Conservation (phyloP, 2,797 vertebrate species). For the Acomys russatus region DNA sequence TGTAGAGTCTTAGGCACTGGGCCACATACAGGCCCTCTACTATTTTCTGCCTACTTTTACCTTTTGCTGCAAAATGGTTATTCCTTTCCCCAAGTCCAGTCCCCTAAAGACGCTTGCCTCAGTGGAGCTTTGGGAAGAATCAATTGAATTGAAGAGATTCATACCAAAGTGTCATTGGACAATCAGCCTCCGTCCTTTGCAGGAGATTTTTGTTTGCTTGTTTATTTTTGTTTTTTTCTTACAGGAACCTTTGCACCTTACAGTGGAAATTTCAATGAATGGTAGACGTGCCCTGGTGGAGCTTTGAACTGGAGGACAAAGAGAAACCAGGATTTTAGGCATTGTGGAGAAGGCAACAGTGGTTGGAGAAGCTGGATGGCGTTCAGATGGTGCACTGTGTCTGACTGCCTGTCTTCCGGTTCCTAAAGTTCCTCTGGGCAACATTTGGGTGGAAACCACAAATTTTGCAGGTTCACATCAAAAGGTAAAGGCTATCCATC, state of each 20-base stretch:
- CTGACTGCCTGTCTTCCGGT: background rate
- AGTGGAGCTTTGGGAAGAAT: conserved; percentile 38
- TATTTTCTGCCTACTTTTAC: background rate
- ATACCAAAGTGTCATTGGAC: background rate
- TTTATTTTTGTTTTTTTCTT: background rate
- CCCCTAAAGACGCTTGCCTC: background rate
- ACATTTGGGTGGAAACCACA: background rate
- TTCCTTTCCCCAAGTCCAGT: background rate
- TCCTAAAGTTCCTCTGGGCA: background rate
- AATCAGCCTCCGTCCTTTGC: background rate
- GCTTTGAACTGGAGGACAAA: conserved; percentile 58
- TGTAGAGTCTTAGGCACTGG: too few species aligned
- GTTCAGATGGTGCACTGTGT: background rate
- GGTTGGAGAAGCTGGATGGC: background rate
- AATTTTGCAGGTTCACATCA: background rate
- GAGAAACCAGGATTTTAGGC: conserved; percentile 8
- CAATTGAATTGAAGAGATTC: conserved; percentile 32
- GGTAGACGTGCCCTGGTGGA: background rate
- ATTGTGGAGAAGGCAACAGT: background rate
- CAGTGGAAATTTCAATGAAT: conserved; percentile 44
- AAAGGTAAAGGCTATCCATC: background rate
- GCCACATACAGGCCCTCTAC: background rate
- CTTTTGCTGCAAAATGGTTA: conserved; percentile 13
- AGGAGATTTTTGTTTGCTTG: background rate
- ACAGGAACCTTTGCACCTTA: conserved; percentile 39